Base-by-base conservation (phyloP, 2,113 vertebrate species). In the Natator depressus region DNA sequence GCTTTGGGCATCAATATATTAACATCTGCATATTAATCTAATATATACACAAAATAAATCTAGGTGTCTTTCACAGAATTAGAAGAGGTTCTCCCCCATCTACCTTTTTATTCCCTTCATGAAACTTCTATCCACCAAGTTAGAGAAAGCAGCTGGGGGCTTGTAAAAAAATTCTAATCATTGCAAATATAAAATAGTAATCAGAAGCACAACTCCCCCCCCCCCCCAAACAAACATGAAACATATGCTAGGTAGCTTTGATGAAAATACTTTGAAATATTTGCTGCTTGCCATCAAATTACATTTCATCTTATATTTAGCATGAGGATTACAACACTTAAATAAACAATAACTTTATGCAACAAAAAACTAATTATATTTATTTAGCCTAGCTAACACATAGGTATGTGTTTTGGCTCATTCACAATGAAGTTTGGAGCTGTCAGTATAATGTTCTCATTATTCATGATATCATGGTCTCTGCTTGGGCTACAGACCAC, bases 291-390 rank as follows among this genome's bases (percentile, higher is more conserved):
- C 90, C 79, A 96, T 76, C 91, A 97, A 97, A 98, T 98, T 97
- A 97, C 96, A 93, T 97, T 97, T 94, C 90, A 82, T 69, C 88
- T 96, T 94, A 86, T 93, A 89, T 94, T 98, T 97, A 97, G 65
- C 81, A 88, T 95, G 76, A 95, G 51, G 95, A 97, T 98, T 98
- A 97, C 88, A 95, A 90, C 76, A 95, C 95, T 96, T 98, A 97
- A 98, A 96, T 96, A 98, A 98, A 97, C 91, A 97, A 90, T 91
- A 98, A 95, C 51, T 97, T 98, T 92, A 90, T 84, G n/a, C 57
- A 96, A 85, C 54, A 97, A 95, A 97, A 54, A 96, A 2, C 75
- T 97, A 98, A 97, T 98, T 97, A 85, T 96, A 96, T 98, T 98
- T 98, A 85, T 95, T 97, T 93, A 97, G 93, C 85, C 84, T 93